phyloP scores from a whole-genome alignment of 2,113 vertebrate species.

The Pelecanoides urinatrix region DNA sequence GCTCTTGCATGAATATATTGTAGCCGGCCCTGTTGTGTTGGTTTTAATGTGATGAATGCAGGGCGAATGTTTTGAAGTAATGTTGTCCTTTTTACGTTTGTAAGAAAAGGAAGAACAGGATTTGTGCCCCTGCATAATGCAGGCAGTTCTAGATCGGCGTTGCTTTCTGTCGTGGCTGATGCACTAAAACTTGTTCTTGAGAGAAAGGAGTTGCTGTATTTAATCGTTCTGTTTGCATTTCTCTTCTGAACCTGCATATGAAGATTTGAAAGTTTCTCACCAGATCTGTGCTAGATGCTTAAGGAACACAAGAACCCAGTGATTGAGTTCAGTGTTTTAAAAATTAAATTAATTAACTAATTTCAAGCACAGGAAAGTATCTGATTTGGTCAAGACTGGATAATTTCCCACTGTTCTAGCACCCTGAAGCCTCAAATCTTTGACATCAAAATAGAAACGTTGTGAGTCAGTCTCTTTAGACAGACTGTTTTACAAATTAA shows the following conservation, averaged over 20 bases:
- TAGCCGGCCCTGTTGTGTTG: not conserved
- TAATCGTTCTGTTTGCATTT: not conserved
- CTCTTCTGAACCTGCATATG: not conserved
- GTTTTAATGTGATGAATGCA: not conserved
- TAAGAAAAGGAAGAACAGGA: not conserved
- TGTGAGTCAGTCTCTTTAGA: not conserved
- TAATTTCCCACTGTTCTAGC: not conserved
- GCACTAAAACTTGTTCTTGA: not conserved
- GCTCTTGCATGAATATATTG: not conserved
- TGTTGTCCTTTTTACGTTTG: not conserved
- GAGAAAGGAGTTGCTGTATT: not conserved
- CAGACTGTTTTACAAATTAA: not conserved
- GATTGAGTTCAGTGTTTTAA: not conserved
- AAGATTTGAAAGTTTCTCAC: not conserved
- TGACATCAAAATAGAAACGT: not conserved
- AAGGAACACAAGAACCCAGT: not conserved
- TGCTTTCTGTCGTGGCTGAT: accelerated
- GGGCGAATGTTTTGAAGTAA: not conserved
- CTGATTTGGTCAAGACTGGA: not conserved
- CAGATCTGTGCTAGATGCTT: not conserved
- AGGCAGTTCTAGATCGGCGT: not conserved
- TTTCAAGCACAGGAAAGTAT: not conserved
- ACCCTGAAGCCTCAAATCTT: not conserved
- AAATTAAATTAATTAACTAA: not conserved
- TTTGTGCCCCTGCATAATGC: not conserved